Conservation (phyloP, 2,113 vertebrate species). For the Odontophorus gujanensis region DNA sequence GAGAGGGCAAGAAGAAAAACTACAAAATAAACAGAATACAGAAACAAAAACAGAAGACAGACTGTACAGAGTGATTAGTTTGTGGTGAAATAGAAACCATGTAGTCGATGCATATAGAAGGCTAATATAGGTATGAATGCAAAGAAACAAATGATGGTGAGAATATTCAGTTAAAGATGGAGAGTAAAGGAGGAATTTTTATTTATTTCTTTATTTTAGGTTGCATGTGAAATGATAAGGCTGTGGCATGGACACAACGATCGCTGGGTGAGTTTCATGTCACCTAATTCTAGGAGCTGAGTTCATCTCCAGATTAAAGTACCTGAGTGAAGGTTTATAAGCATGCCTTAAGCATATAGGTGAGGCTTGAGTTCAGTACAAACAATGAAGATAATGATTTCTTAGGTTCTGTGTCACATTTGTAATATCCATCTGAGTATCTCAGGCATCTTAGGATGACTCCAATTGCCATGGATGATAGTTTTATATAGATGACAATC, state of each 20-base stretch:
- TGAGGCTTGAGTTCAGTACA: neutral
- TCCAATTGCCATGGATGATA: neutral
- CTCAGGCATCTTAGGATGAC: neutral
- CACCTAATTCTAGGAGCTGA: neutral
- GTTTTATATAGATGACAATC: neutral
- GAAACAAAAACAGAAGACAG: neutral
- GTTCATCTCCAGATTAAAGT: neutral
- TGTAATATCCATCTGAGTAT: neutral
- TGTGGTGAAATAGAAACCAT: neutral
- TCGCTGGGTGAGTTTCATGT: neutral
- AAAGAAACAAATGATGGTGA: neutral
- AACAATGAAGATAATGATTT: neutral
- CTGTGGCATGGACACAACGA: neutral
- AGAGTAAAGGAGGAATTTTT: neutral
- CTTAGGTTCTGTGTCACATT: neutral
- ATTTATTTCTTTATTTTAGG: neutral
- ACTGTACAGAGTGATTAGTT: neutral
- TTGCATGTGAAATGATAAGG: neutral
- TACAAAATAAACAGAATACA: neutral
- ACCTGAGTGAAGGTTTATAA: neutral
- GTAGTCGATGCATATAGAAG: neutral
- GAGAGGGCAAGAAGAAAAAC: neutral
- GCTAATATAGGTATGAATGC: neutral
- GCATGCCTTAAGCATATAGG: neutral
- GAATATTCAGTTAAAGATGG: neutral